Evolutionary conservation across 2,797 vertebrate species (phyloP), one percentile per base, ranked within the genome.

Genomic region (Intellagama lesueurii): DNA sequence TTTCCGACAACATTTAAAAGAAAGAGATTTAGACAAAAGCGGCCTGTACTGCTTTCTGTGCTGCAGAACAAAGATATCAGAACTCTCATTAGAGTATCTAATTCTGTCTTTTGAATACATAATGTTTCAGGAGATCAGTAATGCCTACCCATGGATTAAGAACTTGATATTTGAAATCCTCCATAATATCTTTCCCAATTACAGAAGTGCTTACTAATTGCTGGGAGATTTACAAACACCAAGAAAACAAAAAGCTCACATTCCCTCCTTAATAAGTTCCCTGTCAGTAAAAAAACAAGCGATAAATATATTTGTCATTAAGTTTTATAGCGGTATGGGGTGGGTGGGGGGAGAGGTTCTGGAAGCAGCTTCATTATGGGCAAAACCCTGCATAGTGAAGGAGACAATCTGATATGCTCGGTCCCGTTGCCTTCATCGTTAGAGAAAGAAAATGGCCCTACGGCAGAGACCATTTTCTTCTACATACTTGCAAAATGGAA

Each of bases 21-120:
- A 73, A 83, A 64, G 2, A 78, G 32, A 44, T 93, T 90, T 78
- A 47, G 77, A 92, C 30, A 70, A 88, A 17, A 26, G 7, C 26
- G 68, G 44, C 5, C 81, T 88, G 85, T 49, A 90, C 90, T 86
- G 89, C 82, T 81, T 35, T 89, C 64, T 47, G 70, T n/a, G 89
- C 24, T 12, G 5, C 56, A 6, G 91, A 81, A 88, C 56, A 56
- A 52, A 90, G 94, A 91, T 7, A 82, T 56, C 89, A 75, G 1
- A 87, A 92, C 88, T 91, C 88, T 70, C 87, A 89, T 70, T 1
- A 81, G 80, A 64, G 14, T 66, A 93, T 69, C 85, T 94, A 84
- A 83, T 82, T 90, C 5, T 16, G 90, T 69, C 79, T 92, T 86
- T 75, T n/a, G 76, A 93, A 92, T 44, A 92, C 85, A 35, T 83